Evolutionary conservation across 2,113 vertebrate genomes (phyloP).

Genomic region (Corythaixoides concolor): DNA sequence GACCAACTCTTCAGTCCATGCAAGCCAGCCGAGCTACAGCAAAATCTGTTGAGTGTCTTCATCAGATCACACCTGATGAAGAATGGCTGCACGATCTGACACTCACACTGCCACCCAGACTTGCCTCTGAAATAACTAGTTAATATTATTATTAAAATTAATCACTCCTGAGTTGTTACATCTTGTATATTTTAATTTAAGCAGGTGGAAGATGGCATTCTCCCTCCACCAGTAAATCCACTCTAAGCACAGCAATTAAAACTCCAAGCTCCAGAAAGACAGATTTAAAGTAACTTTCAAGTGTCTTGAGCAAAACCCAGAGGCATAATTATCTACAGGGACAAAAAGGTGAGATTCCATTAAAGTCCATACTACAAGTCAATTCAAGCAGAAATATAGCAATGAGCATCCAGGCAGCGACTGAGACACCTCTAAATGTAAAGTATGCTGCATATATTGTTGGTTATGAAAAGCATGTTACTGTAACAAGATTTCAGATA

Average conservation of each 20-base stretch:
- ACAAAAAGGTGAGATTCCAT: slow-evolving; percentile 10
- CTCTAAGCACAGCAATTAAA: slow-evolving; percentile 16
- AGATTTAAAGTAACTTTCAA: slow-evolving; percentile 30
- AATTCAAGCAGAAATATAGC: neutral
- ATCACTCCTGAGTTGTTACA: neutral
- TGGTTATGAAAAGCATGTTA: neutral
- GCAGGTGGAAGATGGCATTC: neutral
- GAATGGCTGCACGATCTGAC: neutral
- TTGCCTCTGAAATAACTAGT: neutral
- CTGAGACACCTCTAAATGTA: neutral
- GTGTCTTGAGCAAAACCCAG: neutral
- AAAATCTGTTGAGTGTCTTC: neutral
- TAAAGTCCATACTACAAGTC: neutral
- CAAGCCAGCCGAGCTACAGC: neutral
- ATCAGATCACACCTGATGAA: neutral
- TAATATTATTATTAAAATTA: slow-evolving; percentile 21
- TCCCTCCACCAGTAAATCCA: neutral
- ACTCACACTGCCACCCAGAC: neutral
- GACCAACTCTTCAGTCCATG: neutral
- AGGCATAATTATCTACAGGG: neutral
- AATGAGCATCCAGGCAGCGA: neutral
- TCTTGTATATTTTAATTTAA: slow-evolving; percentile 22
- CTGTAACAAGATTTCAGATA: neutral
- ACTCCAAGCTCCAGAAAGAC: neutral
- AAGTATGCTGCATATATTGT: neutral